Conservation (phyloP, 2,113 vertebrate species). For the Ammodytes marinus region DNA sequence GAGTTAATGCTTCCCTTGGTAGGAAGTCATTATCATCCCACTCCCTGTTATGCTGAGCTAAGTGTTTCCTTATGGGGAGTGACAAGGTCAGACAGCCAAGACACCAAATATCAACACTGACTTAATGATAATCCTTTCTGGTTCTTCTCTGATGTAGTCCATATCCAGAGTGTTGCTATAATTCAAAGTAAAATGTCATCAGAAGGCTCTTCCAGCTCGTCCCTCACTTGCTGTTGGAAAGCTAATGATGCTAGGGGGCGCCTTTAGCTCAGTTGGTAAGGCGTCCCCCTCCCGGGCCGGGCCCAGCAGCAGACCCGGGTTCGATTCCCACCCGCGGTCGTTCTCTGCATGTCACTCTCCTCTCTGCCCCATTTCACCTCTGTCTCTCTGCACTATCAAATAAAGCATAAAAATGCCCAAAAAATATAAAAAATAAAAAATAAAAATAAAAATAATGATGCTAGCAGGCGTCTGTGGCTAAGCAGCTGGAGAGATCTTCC, state of each 20-base stretch:
- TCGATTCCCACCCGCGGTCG: too few species aligned
- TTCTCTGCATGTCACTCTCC: too few species aligned
- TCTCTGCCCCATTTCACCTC: too few species aligned
- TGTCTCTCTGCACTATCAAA: too few species aligned
- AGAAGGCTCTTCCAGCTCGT: neutral
- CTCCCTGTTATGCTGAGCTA: constrained; percentile 11
- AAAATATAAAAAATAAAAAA: too few species aligned
- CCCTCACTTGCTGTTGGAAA: neutral
- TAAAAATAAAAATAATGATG: too few species aligned
- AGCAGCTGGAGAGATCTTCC: too few species aligned
- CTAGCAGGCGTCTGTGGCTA: too few species aligned
- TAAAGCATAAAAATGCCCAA: too few species aligned
- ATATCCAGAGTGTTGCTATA: neutral
- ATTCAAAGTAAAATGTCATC: neutral
- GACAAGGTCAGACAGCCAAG: neutral
- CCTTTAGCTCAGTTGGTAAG: too few species aligned
- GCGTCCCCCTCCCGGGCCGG: too few species aligned
- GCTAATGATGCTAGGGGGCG: neutral
- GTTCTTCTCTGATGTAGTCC: neutral
- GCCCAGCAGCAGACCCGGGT: too few species aligned
- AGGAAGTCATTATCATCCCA: neutral
- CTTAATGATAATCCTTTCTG: constrained; percentile 1
- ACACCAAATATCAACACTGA: constrained; percentile 1
- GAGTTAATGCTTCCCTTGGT: neutral
- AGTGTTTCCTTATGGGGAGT: constrained; percentile 1